Evolutionary conservation across 2,113 vertebrate genomes (phyloP).

Genomic region (Galemys pyrenaicus): DNA sequence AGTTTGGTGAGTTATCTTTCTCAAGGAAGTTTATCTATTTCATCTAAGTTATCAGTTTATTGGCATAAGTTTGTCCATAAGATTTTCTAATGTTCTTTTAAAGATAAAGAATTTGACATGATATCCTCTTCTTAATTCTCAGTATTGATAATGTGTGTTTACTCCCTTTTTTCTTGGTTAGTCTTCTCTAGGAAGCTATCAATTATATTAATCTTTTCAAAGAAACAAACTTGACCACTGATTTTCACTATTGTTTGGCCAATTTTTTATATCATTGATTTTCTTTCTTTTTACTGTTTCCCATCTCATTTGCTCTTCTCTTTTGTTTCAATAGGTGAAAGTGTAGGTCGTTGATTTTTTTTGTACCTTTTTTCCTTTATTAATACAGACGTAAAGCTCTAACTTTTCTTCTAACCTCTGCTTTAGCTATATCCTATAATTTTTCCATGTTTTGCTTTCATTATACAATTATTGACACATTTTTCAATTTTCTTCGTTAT

Average conservation of each 20-base stretch:
- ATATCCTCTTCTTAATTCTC: background rate
- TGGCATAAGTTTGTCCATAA: background rate
- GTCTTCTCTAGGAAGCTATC: background rate
- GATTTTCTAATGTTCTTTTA: background rate
- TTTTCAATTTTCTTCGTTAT: conserved; percentile 8
- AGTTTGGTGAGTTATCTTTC: background rate
- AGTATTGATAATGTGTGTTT: background rate
- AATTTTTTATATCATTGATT: conserved; percentile 2
- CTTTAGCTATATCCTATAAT: background rate
- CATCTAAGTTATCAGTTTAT: background rate
- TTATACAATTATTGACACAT: conserved; percentile 36
- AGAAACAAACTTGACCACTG: background rate
- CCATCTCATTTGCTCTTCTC: background rate
- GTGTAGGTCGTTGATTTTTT: background rate
- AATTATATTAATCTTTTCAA: conserved; percentile 3
- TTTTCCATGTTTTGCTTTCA: conserved; percentile 28
- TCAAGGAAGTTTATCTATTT: background rate
- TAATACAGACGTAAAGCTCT: background rate
- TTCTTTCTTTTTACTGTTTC: background rate
- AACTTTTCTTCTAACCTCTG: background rate
- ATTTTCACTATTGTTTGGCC: background rate
- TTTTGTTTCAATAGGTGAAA: background rate
- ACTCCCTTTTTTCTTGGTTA: background rate
- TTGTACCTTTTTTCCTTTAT: background rate
- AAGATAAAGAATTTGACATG: background rate